Evolutionary conservation across 2,888 invertebrate genomes (phyloP), one percentile per base, ranked within the genome.

Genomic region (Monochamus alternatus): DNA sequence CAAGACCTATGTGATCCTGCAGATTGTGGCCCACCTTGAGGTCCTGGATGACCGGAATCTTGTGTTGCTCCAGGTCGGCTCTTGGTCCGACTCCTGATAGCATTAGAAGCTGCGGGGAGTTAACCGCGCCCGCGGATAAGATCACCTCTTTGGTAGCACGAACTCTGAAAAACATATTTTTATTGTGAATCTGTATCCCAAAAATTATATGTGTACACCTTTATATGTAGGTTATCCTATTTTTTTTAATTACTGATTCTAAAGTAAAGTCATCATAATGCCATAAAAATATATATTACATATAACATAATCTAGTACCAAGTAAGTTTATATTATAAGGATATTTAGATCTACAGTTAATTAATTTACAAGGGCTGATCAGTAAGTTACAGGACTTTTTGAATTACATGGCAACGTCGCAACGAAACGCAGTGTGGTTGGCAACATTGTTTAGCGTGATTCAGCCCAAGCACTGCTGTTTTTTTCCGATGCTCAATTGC

Each of bases 31-130:
- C 97, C 0, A 97, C 97, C 81, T 92, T 92, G 0, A 96, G 89
- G 86, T 97, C 95, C 85, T 95, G 94, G 67, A 97, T 92, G 0
- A 96, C 89, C 0, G 96, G 95, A 81, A 97, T 96, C 69, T 93
- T 91, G 81, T 93, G 93, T 82, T 94, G 92, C n/a, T 90, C 89
- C 74, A 96, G 85, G 83, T 96, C 94, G 30, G 92, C 92, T 68
- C 92, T 90, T 0, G 95, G 95, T 0, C 96, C 96, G 10, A 98
- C 92, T 0, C 98, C 99, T 8, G 97, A 97, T 0, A 99, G 88
- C 97, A 98, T 97, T 55, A 99, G 89, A 2, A 99, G 86, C 86
- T 99, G 98, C 0, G 99, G 97, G 0, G 98, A 95, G 86, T 98
- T 98, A 0, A 99, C 92, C 0, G 98, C 93, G 0, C 99, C 99